A percentile compares a stretch with the other conserved stretches of the same genome.
Conservation (phyloP, 2,113 vertebrate species). For the Cercopithecus mona region DNA sequence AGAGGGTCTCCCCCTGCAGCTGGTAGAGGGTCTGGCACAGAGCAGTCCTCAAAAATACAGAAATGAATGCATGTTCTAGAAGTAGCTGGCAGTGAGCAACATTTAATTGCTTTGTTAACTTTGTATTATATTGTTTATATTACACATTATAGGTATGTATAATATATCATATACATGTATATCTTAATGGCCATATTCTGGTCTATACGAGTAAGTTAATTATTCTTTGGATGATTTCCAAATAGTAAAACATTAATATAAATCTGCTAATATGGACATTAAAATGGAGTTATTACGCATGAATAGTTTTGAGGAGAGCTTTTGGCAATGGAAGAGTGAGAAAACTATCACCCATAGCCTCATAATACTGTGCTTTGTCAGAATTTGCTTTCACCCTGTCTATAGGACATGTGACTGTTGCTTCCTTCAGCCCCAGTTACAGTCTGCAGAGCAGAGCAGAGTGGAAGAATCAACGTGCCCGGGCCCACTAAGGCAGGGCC, state of each 20-base stretch:
- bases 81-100: background rate
- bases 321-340: background rate
- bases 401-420: background rate
- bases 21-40: background rate
- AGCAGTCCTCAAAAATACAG: background rate
- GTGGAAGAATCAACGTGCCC: fast-evolving
- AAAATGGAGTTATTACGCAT: background rate
- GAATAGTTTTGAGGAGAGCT: background rate
- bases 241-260: background rate
- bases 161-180: background rate
- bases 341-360: background rate
- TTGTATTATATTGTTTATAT: conserved; percentile 18
- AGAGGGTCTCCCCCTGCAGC: background rate
- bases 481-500: fast-evolving
- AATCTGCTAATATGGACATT: background rate
- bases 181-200: background rate
- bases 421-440: background rate
- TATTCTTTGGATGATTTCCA: conserved; percentile 46
- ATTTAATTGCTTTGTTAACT: background rate
- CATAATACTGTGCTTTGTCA: background rate
- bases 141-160: background rate
- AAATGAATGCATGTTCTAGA: background rate
- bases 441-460: background rate
- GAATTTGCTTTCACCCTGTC: background rate
- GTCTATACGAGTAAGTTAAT: background rate